A percentile compares a stretch with the other conserved stretches of the same genome.
Conservation (phyloP, 2,888 invertebrate genomes). For the Helobdella robusta region DNA sequence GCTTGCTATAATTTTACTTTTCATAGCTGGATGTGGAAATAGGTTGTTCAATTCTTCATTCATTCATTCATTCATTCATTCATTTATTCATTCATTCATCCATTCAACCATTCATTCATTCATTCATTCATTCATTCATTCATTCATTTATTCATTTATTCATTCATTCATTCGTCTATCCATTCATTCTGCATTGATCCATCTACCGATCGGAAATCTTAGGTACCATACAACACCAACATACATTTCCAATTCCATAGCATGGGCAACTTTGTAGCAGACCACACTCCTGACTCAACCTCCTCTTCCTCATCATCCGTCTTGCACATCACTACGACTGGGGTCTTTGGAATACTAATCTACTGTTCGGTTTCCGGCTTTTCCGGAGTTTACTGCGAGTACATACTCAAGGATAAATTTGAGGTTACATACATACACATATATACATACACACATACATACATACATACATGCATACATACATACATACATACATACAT, state of each 20-base stretch:
- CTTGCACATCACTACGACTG: conserved; percentile 44
- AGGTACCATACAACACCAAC: background rate
- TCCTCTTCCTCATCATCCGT: conserved; percentile 31
- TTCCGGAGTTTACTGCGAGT: conserved; percentile 48
- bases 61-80: background rate
- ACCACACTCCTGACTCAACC: background rate
- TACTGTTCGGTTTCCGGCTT: conserved; percentile 46
- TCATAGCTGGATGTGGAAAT: conserved; percentile 43
- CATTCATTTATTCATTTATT: background rate
- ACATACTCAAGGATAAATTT: conserved; percentile 43
- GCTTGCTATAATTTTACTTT: conserved; percentile 42
- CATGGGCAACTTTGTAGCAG: background rate
- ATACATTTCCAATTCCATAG: background rate
- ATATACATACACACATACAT: background rate
- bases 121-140: background rate
- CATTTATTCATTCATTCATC: background rate
- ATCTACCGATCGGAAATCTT: too few species aligned
- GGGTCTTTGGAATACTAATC: conserved; percentile 42
- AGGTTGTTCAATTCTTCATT: conserved; percentile 38
- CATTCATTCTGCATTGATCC: background rate
- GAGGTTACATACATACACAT: conserved; percentile 35
- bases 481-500: too few species aligned
- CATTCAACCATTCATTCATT: background rate
- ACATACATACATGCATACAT: too few species aligned
- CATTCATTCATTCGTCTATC: background rate